These are phyloP conservation scores for Mastomys coucha DNA, from an alignment of 2,113 vertebrate genomes.

Conservation along the genomic window DNA sequence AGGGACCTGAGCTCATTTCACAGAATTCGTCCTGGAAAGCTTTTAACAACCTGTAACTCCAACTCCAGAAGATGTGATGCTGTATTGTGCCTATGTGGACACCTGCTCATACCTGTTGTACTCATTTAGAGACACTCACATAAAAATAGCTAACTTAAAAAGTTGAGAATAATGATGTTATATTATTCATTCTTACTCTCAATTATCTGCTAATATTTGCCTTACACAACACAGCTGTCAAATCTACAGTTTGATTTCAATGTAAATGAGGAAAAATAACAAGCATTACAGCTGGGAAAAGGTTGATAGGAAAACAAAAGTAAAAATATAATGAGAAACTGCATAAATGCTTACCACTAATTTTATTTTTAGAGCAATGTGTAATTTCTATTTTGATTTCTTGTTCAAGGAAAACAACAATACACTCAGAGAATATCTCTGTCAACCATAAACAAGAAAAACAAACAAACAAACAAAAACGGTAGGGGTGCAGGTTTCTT, in stretches of 20 bases:
- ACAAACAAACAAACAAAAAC: not conserved
- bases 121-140: not conserved
- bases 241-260: not conserved
- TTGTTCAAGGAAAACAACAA: slow-evolving; percentile 83
- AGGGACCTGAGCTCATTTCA: not conserved
- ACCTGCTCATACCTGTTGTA: not conserved
- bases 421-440: slow-evolving; percentile 84
- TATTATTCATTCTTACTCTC: not conserved
- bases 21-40: not conserved
- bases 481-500: slow-evolving; percentile 72
- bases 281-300: not conserved
- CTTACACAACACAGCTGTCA: not conserved
- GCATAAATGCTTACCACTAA: slow-evolving; percentile 25
- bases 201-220: not conserved
- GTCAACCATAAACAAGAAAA: slow-evolving; percentile 84
- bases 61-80: not conserved
- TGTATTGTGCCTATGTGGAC: not conserved
- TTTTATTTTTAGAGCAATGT: slow-evolving; percentile 79
- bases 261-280: not conserved
- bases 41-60: not conserved
- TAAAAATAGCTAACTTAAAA: not conserved
- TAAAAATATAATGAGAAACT: not conserved
- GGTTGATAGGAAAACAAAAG: slow-evolving; percentile 24
- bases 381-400: slow-evolving; percentile 79
- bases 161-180: not conserved